Conservation (phyloP, 1,140 invertebrate species). For the Drosophila lacertosa region DNA sequence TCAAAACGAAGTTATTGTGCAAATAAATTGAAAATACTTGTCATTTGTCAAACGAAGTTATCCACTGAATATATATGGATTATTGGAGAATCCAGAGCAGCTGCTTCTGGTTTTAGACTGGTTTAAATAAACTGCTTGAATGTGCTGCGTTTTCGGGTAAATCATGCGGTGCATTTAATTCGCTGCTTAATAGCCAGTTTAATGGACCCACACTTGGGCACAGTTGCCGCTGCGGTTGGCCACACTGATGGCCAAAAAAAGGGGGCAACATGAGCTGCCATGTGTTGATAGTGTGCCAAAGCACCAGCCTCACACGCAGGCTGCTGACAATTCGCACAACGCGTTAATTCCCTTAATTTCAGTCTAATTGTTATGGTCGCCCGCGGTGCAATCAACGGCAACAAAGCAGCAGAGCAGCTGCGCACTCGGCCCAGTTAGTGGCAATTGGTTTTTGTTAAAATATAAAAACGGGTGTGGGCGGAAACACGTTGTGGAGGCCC, state of each 20-base stretch:
- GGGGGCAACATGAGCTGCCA: slow-evolving; percentile 19
- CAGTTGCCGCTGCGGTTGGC: slow-evolving; percentile 30
- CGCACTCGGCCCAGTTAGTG: slow-evolving; percentile 18
- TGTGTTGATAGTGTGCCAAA: slow-evolving; percentile 6
- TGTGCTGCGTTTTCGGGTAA: not conserved
- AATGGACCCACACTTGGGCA: slow-evolving; percentile 21
- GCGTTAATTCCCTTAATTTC: slow-evolving; percentile 80
- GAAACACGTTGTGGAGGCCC: slow-evolving; percentile 3
- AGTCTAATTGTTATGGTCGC: slow-evolving; percentile 76
- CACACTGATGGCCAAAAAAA: slow-evolving; percentile 9
- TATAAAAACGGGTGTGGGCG: slow-evolving; percentile 16
- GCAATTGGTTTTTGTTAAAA: slow-evolving; percentile 43
- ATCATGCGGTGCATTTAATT: not conserved
- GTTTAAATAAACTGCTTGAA: not conserved
- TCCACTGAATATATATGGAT: not conserved
- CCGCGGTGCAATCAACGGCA: slow-evolving; percentile 71
- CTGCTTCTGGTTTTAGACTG: not conserved
- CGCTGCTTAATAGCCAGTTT: slow-evolving; percentile 17
- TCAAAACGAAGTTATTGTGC: too few relatives aligned
- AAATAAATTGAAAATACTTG: too few relatives aligned
- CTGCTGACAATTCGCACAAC: slow-evolving; percentile 56
- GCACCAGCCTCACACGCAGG: not conserved
- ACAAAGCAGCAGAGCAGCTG: slow-evolving; percentile 9
- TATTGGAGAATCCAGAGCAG: not conserved
- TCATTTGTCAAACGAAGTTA: too few relatives aligned